phyloP scores from a whole-genome alignment of 2,113 vertebrate species.

The Oryzias javanicus region DNA sequence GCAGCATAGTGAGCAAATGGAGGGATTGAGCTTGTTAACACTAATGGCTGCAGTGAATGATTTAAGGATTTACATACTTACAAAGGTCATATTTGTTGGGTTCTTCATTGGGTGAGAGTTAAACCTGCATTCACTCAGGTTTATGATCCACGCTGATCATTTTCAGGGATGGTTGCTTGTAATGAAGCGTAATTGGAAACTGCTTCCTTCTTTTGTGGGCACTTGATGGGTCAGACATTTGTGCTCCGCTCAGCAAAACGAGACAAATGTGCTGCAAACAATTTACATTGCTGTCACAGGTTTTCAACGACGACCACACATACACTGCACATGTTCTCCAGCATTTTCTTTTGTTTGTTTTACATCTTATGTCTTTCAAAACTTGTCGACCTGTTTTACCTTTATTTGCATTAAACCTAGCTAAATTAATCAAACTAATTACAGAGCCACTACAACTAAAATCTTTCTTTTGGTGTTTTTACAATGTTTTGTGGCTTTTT shows the following conservation, averaged over 20 bases:
- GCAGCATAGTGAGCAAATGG: slow-evolving; percentile 54
- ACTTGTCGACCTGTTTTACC: no score
- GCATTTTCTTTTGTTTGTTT: no score
- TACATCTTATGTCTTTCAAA: no score
- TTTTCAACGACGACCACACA: slow-evolving; percentile 12
- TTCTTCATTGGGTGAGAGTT: slow-evolving; percentile 53
- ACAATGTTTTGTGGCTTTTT: no score
- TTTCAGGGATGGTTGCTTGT: slow-evolving; percentile 64
- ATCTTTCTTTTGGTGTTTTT: no score
- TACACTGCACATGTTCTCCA: neutral
- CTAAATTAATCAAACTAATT: no score
- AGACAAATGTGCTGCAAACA: slow-evolving; percentile 27
- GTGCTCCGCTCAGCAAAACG: slow-evolving; percentile 37
- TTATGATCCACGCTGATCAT: slow-evolving; percentile 63
- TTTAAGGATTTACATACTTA: slow-evolving; percentile 66
- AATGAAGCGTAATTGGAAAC: slow-evolving; percentile 65
- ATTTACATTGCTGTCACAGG: slow-evolving; percentile 24
- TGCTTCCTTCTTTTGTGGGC: slow-evolving; percentile 53
- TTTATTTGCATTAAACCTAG: no score
- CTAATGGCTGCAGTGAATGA: slow-evolving; percentile 64
- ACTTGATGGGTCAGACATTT: slow-evolving; percentile 53
- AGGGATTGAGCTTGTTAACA: slow-evolving; percentile 67
- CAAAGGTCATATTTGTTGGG: slow-evolving; percentile 70
- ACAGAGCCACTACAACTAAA: no score
- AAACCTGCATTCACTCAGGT: slow-evolving; percentile 54